Conservation (phyloP, 2,888 invertebrate genomes). For the Patella pellucida region DNA sequence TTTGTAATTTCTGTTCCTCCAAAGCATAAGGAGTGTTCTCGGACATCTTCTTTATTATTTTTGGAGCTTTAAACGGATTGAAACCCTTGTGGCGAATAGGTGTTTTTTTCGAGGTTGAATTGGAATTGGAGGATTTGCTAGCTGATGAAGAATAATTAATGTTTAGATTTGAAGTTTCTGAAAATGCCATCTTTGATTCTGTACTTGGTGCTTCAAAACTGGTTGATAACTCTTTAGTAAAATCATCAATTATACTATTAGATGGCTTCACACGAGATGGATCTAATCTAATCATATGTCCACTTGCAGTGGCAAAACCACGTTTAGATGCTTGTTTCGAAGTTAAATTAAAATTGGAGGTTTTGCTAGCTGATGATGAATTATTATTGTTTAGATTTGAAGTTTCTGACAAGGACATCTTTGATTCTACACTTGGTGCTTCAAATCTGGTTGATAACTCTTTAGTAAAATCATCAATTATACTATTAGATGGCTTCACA, state of each 20-base stretch:
- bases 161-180: no score
- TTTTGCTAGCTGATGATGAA: no score
- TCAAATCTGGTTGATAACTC: background rate
- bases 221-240: background rate
- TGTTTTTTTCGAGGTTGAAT: background rate
- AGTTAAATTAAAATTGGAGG: no score
- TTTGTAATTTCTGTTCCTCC: background rate
- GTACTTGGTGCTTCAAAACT: no score
- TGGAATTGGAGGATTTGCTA: no score
- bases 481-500: background rate
- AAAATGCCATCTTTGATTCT: no score
- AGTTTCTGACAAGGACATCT: no score
- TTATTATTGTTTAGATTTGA: no score
- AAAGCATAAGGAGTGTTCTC: background rate
- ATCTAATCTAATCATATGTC: background rate
- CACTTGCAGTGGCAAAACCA: background rate
- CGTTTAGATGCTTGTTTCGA: no score
- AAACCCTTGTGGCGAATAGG: conserved; percentile 50
- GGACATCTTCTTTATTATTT: conserved; percentile 17
- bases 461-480: background rate
- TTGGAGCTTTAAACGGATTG: conserved; percentile 55
- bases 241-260: background rate
- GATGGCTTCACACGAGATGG: background rate
- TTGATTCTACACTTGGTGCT: no score
- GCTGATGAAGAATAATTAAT: no score